Evolutionary conservation across 1,140 invertebrate species (phyloP), one percentile per base, ranked within the genome.

Genomic region (Trachymyrmex septentrionalis): DNA sequence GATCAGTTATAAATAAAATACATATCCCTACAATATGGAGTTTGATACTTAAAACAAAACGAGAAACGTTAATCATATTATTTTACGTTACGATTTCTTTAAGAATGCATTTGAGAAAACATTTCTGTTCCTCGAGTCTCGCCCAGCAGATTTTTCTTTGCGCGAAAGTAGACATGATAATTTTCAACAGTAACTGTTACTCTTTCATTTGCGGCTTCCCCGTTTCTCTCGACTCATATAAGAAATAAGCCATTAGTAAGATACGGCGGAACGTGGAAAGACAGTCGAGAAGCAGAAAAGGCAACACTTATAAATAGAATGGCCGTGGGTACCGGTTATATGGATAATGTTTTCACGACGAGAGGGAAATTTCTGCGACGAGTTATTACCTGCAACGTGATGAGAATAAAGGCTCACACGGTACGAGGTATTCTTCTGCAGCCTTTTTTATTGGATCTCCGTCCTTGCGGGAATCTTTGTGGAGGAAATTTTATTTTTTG

Each of bases 301-400:
- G 88, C 77, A 80, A 80, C 38, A 67, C 57, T 81, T 76, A 86
- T 88, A 88, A 88, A 89, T 81, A 86, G 67, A 30, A 61, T 67
- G 85, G 72, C 82, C 87, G 71, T 78, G 67, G 75, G 67, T 64
- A 66, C 44, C 38, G 50, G 53, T 71, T 81, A 59, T 69, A 67
- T 55, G 21, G 87, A 88, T 88, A 88, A 82, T 84, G 87, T 88
- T 88, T 82, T 81, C 85, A 67, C 87, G 85, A 82, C 85, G 87
- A 88, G 85, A 88, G 85, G 87, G 87, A 88, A 87, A 87, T 87
- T 87, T 87, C 85, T 88, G 34, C 69, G 85, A 77, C 77, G 84
- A 88, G 85, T 87, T 86, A 88, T 88, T 88, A 82, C 77, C 85
- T 88, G 87, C 86, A 84, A 77, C 64, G 59, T 63, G 63, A 48